These are phyloP conservation scores for Sinosuthora webbiana DNA, from an alignment of 2,113 vertebrate genomes.

Conservation along the genomic window DNA sequence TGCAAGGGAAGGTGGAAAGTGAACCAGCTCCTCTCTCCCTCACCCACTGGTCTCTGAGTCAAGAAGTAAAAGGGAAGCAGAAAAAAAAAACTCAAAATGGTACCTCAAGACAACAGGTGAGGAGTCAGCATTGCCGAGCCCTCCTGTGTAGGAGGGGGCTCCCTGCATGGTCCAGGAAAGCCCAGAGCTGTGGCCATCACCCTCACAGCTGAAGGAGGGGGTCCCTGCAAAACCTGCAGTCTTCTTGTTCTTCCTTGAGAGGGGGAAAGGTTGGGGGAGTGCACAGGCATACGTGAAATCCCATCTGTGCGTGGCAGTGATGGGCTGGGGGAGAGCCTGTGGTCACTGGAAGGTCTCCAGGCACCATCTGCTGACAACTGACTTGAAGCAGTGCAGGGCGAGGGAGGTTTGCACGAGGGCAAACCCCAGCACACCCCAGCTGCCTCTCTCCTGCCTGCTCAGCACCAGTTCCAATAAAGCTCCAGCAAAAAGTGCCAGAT, in stretches of 20 bases:
- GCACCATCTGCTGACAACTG: slow-evolving; percentile 12
- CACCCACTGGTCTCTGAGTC: background rate
- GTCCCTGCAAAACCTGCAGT: background rate
- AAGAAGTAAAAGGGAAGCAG: background rate
- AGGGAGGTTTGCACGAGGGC: background rate
- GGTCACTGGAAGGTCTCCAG: slow-evolving; percentile 52
- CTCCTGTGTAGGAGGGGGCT: background rate
- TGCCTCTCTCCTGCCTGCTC: background rate
- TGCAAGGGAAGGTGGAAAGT: slow-evolving; percentile 2
- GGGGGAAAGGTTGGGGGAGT: background rate
- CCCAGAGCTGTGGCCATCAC: background rate
- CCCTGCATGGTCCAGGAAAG: background rate
- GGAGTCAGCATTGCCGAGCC: background rate
- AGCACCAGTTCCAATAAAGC: background rate
- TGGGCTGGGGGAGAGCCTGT: slow-evolving; percentile 43
- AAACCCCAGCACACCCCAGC: background rate
- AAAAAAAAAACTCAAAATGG: background rate
- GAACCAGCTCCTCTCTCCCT: background rate
- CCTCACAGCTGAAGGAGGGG: background rate
- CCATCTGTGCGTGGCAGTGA: background rate
- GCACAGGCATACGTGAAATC: background rate
- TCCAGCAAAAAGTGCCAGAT: background rate
- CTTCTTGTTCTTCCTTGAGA: background rate
- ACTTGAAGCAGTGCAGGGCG: background rate
- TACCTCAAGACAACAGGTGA: background rate